Conservation (phyloP, 2,888 invertebrate species). For the Calameuta idolon region DNA sequence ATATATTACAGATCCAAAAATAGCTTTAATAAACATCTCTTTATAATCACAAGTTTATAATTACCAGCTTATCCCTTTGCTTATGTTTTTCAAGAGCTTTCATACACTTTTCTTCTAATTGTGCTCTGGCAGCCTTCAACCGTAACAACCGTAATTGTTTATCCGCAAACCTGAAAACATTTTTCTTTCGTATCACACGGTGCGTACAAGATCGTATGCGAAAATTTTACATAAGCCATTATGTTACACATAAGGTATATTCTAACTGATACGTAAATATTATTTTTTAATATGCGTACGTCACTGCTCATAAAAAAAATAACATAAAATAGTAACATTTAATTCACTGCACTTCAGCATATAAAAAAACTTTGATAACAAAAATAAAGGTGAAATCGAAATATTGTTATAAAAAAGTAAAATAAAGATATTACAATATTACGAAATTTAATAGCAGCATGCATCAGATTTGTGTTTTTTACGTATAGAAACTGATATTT, state of each 20-base stretch:
- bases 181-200: not conserved
- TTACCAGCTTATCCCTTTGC: conserved; percentile 64
- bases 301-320: conserved; percentile 7
- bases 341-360: not conserved
- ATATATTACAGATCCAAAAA: not conserved
- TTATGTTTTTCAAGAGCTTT: conserved; percentile 67
- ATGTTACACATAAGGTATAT: conserved; percentile 5
- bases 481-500: not conserved
- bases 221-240: not conserved
- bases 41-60: conserved; percentile 16
- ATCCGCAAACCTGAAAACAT: conserved; percentile 71
- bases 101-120: conserved; percentile 71
- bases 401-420: not conserved
- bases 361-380: too few species aligned
- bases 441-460: not conserved
- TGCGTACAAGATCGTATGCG: not conserved
- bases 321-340: conserved; percentile 10
- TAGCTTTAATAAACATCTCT: not conserved
- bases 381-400: not conserved
- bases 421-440: not conserved
- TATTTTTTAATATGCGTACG: not conserved
- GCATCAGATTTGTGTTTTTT: not conserved
- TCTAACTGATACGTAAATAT: not conserved
- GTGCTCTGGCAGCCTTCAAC: conserved; percentile 70
- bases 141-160: conserved; percentile 73